Base-by-base conservation (phyloP, 2,888 invertebrate genomes). In the Chloroclystis v-ata region DNA sequence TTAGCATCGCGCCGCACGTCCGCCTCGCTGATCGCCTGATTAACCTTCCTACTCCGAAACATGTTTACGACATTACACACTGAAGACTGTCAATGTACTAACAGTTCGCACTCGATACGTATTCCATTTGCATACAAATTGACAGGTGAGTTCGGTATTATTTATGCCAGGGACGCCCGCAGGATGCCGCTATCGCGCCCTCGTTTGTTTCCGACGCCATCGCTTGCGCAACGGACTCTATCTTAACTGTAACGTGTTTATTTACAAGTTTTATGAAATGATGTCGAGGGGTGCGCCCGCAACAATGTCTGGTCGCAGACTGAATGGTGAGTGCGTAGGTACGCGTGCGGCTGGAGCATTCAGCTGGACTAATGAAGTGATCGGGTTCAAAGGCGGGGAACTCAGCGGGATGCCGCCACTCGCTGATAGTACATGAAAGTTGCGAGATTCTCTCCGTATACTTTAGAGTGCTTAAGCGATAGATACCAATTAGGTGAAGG, bases 1-100 rank as follows among this genome's bases (percentile, higher is more conserved):
- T 90, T 60, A 37, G 91, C 78, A 5, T 92, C 92, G 77, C 69
- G 87, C 61, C 77, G 85, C 70, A 75, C 88, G 71, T 72, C 89
- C 39, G 78, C 85, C 77, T 72, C 82, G 63, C 87, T 87, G 54
- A 72, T 78, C 59, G 87, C 81, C 60, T 84, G 85, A 54, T 72
- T 50, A 4, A 50, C 76, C 62, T 86, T 86, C 48, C 75, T 72
- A 47, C 72, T 70, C 16, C 86, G 78, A 56, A 84, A 78, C 84
- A 87, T 85, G 58, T 74, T 52, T 58, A 61, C 65, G 60, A 65
- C 71, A 67, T 65, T 47, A 65, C 72, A 70, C 71, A 59, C 42
- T 61, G 59, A 71, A 65, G 62, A 65, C 67, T 65, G 62, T 60
- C 55, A 61, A 59, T 60, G 56, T 66, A 82, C 81, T 82, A 72